phyloP scores from a whole-genome alignment of 2,113 vertebrate genomes.

The Petaurus breviceps region DNA sequence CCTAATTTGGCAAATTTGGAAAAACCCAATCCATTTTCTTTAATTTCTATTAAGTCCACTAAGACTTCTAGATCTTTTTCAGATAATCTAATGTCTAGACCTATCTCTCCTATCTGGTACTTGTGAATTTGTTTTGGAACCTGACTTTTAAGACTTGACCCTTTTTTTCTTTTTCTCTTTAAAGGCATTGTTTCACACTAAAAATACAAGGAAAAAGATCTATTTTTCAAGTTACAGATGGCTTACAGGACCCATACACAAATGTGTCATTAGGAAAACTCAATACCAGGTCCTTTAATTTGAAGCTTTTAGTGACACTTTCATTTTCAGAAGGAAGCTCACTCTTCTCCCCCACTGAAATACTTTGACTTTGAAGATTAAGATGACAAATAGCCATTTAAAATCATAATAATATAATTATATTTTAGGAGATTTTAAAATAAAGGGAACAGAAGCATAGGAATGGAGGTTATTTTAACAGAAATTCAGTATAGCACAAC shows the following conservation, averaged over 20 bases:
- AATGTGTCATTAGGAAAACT: background rate
- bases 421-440: slow-evolving; percentile 47
- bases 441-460: slow-evolving; percentile 45
- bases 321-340: background rate
- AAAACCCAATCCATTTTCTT: background rate
- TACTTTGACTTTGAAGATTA: slow-evolving; percentile 42
- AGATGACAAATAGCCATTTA: slow-evolving; percentile 17
- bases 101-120: background rate
- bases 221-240: background rate
- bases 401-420: slow-evolving; percentile 48
- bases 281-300: background rate
- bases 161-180: background rate
- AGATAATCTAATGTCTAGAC: background rate
- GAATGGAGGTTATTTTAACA: slow-evolving; percentile 59
- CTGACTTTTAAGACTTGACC: background rate
- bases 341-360: background rate
- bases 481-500: slow-evolving; percentile 7
- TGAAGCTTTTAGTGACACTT: background rate
- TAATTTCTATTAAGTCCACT: background rate
- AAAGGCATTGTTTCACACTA: background rate
- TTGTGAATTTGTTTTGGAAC: background rate
- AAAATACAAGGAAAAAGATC: background rate
- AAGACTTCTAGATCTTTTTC: background rate
- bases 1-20: background rate
- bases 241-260: background rate